phyloP scores from a whole-genome alignment of 1,140 invertebrate genomes.

The Drosophila saltans region DNA sequence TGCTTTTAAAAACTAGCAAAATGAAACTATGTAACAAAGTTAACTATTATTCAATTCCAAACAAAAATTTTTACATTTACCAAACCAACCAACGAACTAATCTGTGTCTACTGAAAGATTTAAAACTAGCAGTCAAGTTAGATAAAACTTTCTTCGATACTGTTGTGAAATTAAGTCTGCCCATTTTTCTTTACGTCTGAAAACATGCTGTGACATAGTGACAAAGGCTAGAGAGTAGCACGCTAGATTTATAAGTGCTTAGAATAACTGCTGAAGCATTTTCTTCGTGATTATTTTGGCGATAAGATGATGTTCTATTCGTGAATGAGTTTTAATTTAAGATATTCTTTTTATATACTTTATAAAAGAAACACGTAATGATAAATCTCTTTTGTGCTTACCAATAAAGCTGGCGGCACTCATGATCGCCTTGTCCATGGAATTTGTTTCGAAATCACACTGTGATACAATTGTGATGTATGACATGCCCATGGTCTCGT shows the following conservation, averaged over 20 bases:
- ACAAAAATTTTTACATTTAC: no score
- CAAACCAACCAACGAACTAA: no score
- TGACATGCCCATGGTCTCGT: slow-evolving; percentile 80
- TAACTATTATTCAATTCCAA: no score
- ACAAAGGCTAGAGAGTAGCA: no score
- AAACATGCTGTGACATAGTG: no score
- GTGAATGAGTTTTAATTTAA: no score
- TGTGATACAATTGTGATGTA: slow-evolving; percentile 81
- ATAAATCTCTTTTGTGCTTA: slow-evolving; percentile 37
- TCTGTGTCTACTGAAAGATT: no score
- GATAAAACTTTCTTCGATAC: background rate
- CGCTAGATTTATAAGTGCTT: no score
- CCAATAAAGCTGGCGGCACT: slow-evolving; percentile 77
- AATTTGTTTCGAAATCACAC: slow-evolving; percentile 82
- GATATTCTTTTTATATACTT: background rate
- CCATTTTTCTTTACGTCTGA: no score
- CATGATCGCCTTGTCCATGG: slow-evolving; percentile 77
- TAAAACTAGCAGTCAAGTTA: background rate
- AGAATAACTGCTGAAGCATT: background rate
- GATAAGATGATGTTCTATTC: background rate
- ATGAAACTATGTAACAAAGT: no score
- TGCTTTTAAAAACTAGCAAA: no score
- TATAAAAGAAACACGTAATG: background rate
- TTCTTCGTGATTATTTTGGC: background rate
- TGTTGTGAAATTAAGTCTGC: no score